Conservation (phyloP, 2,888 invertebrate genomes). For the Rhingia campestris region DNA sequence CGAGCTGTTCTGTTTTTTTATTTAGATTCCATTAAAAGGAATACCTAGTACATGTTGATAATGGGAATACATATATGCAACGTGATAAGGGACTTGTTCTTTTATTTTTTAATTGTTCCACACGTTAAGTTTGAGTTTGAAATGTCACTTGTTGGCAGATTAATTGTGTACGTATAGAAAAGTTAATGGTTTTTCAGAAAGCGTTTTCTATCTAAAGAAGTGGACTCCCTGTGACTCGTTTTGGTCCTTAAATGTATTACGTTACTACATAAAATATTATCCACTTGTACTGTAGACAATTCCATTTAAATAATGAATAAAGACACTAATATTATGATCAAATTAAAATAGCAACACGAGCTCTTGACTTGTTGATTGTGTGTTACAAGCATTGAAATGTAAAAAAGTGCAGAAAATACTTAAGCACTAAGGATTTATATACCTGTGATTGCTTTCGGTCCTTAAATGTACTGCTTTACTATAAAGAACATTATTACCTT, state of each 20-base stretch:
- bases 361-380: no score
- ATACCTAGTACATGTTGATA: constrained; percentile 52
- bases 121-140: constrained; percentile 63
- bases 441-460: no score
- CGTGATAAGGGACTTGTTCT: constrained; percentile 42
- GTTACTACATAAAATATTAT: no score
- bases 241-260: no score
- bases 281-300: background rate
- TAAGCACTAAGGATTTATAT: no score
- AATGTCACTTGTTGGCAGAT: constrained; percentile 61
- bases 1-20: constrained; percentile 55
- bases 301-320: background rate
- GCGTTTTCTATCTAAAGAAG: background rate
- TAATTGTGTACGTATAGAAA: constrained; percentile 14
- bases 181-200: background rate
- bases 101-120: constrained; percentile 16
- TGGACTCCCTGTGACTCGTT: background rate
- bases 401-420: no score
- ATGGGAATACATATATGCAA: constrained; percentile 31
- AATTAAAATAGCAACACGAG: background rate
- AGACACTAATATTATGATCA: background rate
- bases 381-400: no score
- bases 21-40: constrained; percentile 65
- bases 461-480: no score
- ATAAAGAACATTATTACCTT: no score